phyloP scores from a whole-genome alignment of 2,797 vertebrate genomes.

The Heterohyrax brucei region DNA sequence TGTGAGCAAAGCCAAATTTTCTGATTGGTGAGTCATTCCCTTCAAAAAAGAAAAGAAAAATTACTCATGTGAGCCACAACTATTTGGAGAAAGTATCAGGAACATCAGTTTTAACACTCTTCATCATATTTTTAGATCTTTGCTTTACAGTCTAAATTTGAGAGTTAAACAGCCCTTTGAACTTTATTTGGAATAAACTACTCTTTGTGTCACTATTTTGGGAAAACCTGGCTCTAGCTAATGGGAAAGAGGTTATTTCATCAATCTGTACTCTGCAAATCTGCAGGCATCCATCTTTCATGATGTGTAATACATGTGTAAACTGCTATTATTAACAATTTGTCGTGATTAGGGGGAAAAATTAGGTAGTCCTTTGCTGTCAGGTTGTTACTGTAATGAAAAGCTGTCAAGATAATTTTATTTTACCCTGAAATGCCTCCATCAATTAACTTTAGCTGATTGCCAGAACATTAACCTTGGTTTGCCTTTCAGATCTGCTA shows the following conservation, averaged over 20 bases:
- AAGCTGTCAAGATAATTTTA: constrained; percentile 84
- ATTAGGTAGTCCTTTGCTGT: constrained; percentile 73
- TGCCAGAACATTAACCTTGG: constrained; percentile 80
- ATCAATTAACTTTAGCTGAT: constrained; percentile 82
- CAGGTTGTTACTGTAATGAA: constrained; percentile 81
- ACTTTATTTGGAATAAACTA: constrained; percentile 63
- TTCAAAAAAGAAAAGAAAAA: constrained; percentile 49
- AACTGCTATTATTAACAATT: constrained; percentile 79
- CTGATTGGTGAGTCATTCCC: constrained; percentile 64
- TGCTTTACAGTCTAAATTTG: constrained; percentile 68
- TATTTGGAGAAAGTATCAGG: constrained; percentile 69
- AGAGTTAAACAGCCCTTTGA: constrained; percentile 57
- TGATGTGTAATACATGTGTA: background rate
- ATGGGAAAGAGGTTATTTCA: background rate
- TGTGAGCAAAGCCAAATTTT: constrained; percentile 50
- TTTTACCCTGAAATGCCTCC: constrained; percentile 80
- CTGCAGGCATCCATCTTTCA: constrained; percentile 42
- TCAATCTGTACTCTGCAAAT: background rate
- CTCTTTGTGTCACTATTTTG: constrained; percentile 55
- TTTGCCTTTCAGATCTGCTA: constrained; percentile 77
- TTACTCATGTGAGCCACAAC: constrained; percentile 53
- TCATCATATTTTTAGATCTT: constrained; percentile 70
- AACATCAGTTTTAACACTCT: constrained; percentile 66
- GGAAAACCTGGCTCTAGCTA: background rate
- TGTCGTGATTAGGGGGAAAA: constrained; percentile 72